These are phyloP conservation scores for Euplexia lucipara DNA, from an alignment of 2,888 invertebrate species.

Conservation along the genomic window DNA sequence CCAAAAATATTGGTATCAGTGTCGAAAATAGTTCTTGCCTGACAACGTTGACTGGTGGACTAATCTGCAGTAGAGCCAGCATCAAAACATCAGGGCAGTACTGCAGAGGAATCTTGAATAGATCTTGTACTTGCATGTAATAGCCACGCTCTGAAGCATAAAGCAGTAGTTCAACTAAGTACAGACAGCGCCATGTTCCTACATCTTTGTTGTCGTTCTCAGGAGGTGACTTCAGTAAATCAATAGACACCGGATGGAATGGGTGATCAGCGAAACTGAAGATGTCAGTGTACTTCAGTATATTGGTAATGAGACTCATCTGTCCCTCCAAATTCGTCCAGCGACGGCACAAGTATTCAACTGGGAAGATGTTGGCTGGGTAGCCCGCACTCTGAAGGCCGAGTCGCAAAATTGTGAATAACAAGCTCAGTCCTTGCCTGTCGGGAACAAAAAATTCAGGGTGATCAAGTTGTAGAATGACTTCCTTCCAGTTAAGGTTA, in stretches of 20 bases:
- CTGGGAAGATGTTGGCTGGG: constrained; percentile 94
- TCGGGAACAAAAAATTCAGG: constrained; percentile 97
- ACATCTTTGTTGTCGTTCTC: constrained; percentile 98
- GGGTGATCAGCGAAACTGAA: constrained; percentile 98
- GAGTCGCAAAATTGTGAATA: constrained; percentile 95
- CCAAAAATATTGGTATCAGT: constrained; percentile 97
- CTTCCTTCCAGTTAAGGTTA: constrained; percentile 97
- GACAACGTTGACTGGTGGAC: constrained; percentile 94
- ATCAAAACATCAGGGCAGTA: constrained; percentile 98
- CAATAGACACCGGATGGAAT: constrained; percentile 96
- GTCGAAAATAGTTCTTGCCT: constrained; percentile 97
- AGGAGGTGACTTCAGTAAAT: constrained; percentile 97
- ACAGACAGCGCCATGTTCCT: constrained; percentile 97
- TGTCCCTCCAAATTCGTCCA: constrained; percentile 99
- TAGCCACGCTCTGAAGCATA: constrained; percentile 97
- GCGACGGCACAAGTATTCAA: constrained; percentile 96
- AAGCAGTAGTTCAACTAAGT: constrained; percentile 97
- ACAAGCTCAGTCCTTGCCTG: constrained; percentile 95
- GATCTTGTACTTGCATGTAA: constrained; percentile 95
- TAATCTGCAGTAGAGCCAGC: constrained; percentile 96
- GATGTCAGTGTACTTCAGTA: constrained; percentile 97
- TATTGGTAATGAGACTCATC: constrained; percentile 96
- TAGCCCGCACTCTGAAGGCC: constrained; percentile 95
- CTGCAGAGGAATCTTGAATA: constrained; percentile 97
- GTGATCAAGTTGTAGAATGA: constrained; percentile 97